These are phyloP conservation scores for Gallinago paraguaiae DNA, from an alignment of 2,113 vertebrate genomes.

Conservation along the genomic window DNA sequence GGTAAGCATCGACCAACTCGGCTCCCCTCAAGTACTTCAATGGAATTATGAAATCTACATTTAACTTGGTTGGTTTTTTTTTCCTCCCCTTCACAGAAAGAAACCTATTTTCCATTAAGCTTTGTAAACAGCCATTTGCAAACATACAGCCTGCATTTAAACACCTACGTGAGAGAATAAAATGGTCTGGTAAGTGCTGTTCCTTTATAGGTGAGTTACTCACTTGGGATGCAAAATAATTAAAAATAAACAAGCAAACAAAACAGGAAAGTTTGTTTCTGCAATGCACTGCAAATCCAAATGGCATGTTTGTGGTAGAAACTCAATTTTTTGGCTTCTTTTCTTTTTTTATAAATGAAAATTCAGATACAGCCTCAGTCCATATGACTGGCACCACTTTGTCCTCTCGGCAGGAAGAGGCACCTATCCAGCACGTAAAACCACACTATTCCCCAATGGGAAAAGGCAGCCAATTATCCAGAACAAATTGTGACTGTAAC, in stretches of 20 bases:
- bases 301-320: neutral
- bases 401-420: neutral
- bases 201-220: neutral
- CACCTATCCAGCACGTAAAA: slow-evolving; percentile 17
- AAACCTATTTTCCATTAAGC: neutral
- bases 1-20: neutral
- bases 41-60: neutral
- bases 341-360: neutral
- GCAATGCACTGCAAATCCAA: neutral
- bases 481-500: slow-evolving; percentile 72
- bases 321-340: accelerated
- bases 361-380: neutral
- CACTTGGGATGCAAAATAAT: neutral
- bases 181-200: neutral
- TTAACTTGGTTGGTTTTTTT: too few species aligned
- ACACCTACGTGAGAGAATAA: accelerated
- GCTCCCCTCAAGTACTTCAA: neutral
- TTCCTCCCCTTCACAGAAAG: neutral
- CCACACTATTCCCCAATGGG: neutral
- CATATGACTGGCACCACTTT: neutral
- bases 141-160: neutral
- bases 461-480: slow-evolving; percentile 57
- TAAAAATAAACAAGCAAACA: neutral
- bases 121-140: neutral
- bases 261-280: neutral